Percentiles rank a stretch among this genome's conserved stretches.
phyloP scores from a whole-genome alignment of 1,140 invertebrate genomes.

The Drosophila ohnishii region DNA sequence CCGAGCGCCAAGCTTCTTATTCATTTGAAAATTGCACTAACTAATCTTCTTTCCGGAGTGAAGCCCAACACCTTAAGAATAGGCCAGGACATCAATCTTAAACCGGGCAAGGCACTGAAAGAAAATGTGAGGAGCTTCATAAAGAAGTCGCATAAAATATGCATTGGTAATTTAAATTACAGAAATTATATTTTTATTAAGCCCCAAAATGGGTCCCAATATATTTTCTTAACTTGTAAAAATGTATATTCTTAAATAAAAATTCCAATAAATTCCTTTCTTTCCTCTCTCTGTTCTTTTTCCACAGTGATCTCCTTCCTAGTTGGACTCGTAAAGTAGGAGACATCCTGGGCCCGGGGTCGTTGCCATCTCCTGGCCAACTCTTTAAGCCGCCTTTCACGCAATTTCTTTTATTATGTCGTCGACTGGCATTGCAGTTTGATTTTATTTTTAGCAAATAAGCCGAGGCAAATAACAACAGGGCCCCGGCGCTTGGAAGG shows the following conservation, averaged over 20 bases:
- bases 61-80: slow-evolving; percentile 26
- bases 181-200: no score
- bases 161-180: neutral
- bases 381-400: slow-evolving; percentile 69
- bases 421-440: slow-evolving; percentile 59
- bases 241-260: neutral
- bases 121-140: neutral
- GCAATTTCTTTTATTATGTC: slow-evolving; percentile 72
- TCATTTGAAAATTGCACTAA: slow-evolving; percentile 24
- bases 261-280: neutral
- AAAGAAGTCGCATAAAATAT: no score
- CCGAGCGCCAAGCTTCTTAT: slow-evolving; percentile 6
- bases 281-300: neutral
- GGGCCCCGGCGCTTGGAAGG: slow-evolving; percentile 16
- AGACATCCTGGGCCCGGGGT: slow-evolving; percentile 17
- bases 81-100: slow-evolving; percentile 2
- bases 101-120: neutral
- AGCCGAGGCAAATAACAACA: slow-evolving; percentile 72
- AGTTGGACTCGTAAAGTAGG: slow-evolving; percentile 35
- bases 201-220: neutral
- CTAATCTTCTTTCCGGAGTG: slow-evolving; percentile 9
- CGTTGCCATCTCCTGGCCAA: slow-evolving; percentile 34
- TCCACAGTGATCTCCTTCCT: neutral
- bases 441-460: slow-evolving; percentile 81
- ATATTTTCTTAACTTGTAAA: neutral